Conservation (phyloP, 2,113 vertebrate genomes). For the Canis aureus region DNA sequence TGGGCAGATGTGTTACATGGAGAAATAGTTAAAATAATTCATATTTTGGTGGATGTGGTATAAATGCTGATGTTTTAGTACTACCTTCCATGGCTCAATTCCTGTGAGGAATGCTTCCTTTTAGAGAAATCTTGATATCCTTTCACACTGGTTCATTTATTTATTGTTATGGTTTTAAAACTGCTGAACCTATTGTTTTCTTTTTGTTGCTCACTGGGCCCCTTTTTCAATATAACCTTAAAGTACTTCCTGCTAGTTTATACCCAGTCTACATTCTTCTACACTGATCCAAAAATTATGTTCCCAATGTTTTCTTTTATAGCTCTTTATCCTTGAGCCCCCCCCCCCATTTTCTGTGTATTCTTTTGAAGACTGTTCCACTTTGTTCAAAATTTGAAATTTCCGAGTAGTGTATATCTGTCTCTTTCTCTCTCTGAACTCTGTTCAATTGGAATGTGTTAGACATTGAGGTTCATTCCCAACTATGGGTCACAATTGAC, state of each 20-base stretch:
- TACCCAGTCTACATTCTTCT: not conserved
- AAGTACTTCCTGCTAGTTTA: slow-evolving; percentile 8
- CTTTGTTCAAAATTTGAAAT: slow-evolving; percentile 18
- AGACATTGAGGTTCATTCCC: not conserved
- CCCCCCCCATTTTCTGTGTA: not conserved
- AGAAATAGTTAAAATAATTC: slow-evolving; percentile 20
- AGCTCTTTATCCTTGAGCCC: not conserved
- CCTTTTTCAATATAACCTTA: not conserved
- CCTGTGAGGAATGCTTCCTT: not conserved
- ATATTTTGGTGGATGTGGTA: not conserved
- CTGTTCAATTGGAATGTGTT: not conserved
- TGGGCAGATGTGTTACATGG: not conserved
- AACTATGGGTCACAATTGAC: not conserved
- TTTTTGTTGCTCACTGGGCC: not conserved
- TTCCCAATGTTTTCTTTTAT: not conserved
- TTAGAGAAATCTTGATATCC: slow-evolving; percentile 24
- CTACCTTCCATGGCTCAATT: not conserved
- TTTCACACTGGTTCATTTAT: not conserved
- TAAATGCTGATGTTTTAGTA: not conserved
- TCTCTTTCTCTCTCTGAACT: accelerated
- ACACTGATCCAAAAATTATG: slow-evolving; percentile 13
- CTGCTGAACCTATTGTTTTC: slow-evolving; percentile 11
- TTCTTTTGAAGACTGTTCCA: slow-evolving; percentile 45
- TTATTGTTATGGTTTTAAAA: not conserved
- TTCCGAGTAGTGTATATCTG: not conserved